Conservation (phyloP, 2,888 invertebrate species). For the Tachina lurida region DNA sequence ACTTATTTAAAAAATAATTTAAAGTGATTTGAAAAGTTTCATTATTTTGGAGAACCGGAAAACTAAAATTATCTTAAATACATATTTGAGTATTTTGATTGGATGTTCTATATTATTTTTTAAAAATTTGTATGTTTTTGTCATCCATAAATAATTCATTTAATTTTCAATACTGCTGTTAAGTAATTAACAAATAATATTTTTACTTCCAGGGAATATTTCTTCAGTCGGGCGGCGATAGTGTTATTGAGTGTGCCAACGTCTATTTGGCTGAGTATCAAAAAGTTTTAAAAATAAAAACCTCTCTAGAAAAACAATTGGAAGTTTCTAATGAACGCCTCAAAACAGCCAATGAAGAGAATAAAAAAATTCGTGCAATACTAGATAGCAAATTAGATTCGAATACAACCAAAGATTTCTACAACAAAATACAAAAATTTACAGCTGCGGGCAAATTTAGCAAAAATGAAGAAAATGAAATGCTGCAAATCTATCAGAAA, state of each 20-base stretch:
- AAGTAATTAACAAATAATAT: background rate
- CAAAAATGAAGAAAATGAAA: constrained; percentile 76
- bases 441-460: constrained; percentile 74
- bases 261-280: constrained; percentile 75
- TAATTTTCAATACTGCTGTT: no score
- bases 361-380: constrained; percentile 75
- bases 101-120: no score
- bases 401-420: constrained; percentile 73
- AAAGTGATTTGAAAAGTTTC: no score
- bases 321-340: constrained; percentile 74
- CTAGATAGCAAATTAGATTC: constrained; percentile 75
- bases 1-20: no score
- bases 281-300: constrained; percentile 75
- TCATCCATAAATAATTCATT: no score
- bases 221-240: constrained; percentile 73
- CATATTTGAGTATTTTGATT: no score
- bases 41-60: no score
- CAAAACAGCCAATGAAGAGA: constrained; percentile 72
- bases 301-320: constrained; percentile 73
- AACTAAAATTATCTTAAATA: no score
- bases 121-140: no score
- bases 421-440: constrained; percentile 76
- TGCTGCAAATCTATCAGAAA: constrained; percentile 74
- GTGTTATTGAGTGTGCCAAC: constrained; percentile 76
- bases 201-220: constrained; percentile 12